These are phyloP conservation scores for Zosterops japonicus DNA, from an alignment of 2,113 vertebrate species.

Conservation along the genomic window DNA sequence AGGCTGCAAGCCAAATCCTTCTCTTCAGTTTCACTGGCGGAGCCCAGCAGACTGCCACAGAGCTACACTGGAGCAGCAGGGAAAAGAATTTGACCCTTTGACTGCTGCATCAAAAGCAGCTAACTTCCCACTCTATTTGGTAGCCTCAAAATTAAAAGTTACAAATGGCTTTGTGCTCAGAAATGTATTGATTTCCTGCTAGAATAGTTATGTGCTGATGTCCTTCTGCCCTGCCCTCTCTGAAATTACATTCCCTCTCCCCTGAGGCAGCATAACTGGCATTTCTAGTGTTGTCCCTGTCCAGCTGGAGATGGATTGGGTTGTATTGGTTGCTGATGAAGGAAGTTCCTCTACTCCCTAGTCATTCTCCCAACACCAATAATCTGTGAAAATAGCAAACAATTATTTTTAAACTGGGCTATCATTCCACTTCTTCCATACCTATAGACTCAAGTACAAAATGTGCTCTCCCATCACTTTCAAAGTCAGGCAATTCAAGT, in stretches of 20 bases:
- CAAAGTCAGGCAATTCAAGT: not conserved
- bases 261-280: not conserved
- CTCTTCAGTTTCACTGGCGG: slow-evolving; percentile 53
- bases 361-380: not conserved
- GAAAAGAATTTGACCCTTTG: slow-evolving; percentile 61
- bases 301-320: not conserved
- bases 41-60: slow-evolving; percentile 53
- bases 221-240: not conserved
- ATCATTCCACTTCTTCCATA: not conserved
- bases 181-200: accelerated
- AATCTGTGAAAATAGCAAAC: not conserved
- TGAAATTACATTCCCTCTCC: not conserved
- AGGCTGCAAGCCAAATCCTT: slow-evolving; percentile 58
- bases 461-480: not conserved
- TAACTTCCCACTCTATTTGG: slow-evolving; percentile 20
- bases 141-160: not conserved
- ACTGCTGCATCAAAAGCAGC: slow-evolving; percentile 43
- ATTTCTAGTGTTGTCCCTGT: not conserved
- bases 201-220: not conserved
- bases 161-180: not conserved
- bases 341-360: not conserved
- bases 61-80: not conserved
- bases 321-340: not conserved
- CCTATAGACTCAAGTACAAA: not conserved
- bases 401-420: not conserved